These are phyloP conservation scores for Ceuthmochares aereus DNA, from an alignment of 2,113 vertebrate genomes.

Conservation along the genomic window DNA sequence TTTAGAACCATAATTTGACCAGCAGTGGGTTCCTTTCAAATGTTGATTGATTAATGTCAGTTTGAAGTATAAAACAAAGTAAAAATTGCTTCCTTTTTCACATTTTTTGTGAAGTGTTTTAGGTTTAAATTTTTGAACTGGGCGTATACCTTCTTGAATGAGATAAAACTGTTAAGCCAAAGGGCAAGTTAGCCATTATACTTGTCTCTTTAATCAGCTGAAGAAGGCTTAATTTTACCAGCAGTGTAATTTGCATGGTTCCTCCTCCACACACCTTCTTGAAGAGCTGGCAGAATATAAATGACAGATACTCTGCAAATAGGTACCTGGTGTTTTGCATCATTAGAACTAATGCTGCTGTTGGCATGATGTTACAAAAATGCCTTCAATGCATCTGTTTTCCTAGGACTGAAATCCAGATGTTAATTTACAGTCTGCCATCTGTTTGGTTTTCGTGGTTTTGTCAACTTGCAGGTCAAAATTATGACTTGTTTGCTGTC, in stretches of 20 bases:
- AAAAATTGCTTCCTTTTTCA: not conserved
- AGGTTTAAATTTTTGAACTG: not conserved
- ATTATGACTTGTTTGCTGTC: not conserved
- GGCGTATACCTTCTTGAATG: not conserved
- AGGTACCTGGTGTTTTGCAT: not conserved
- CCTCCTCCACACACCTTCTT: not conserved
- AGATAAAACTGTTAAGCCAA: not conserved
- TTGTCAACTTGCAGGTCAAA: constrained; percentile 43
- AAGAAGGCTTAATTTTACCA: constrained; percentile 8
- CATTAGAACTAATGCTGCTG: not conserved
- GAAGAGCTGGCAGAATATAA: not conserved
- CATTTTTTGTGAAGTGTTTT: not conserved
- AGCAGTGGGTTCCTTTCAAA: not conserved
- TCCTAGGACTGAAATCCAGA: constrained; percentile 47
- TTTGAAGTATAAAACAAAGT: not conserved
- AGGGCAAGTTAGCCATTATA: not conserved
- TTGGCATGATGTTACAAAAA: constrained; percentile 11
- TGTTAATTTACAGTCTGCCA: constrained; percentile 52
- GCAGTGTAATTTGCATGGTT: not conserved
- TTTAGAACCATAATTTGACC: not conserved
- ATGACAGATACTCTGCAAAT: not conserved
- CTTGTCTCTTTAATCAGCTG: constrained; percentile 4
- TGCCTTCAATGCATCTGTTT: not conserved
- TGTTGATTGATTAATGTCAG: not conserved
- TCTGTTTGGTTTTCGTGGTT: constrained; percentile 47